Evolutionary conservation across 1,140 invertebrate species (phyloP), one percentile per base, ranked within the genome.

Genomic region (Musca domestica): DNA sequence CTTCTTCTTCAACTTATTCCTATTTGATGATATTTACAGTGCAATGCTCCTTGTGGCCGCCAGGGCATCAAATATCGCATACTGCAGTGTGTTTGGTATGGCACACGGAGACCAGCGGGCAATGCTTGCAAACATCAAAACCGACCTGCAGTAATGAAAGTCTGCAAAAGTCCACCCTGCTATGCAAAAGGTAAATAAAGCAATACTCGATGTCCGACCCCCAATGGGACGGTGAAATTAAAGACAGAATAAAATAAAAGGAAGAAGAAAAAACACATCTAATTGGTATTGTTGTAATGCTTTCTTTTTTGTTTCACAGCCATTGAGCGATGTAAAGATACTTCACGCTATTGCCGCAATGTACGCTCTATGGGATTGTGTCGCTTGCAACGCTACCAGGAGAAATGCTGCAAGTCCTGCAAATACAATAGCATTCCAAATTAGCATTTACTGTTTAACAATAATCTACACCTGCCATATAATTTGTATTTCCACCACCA

Each of bases 71-170:
- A 93, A 81, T 93, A 93, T 74, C 86, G 94, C 72, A 90, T 92
- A 72, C 83, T 95, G 46, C 90, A 93, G 74, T 96, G 94, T 81
- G 92, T 95, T 61, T 96, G 94, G 94, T 90, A 88, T 73, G 90
- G 90, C 47, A 91, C 89, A 17, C 90, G 91, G 74, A 88, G 90
- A 73, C 88, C 92, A 23, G 92, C 93, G 9, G 92, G 91, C 15
- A 91, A 91, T 73, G 91, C 91, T 19, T 95, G 93, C 81, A 86
- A 88, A 68, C 87, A 91, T 71, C 84, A 90, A 71, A 85, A 87
- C 7, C 82, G 92, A 67, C 93, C 93, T 2, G 82, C 86, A 4
- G 91, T 94, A 34, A 88, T 90, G 83, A 90, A 92, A 74, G 83
- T 87, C 25, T 95, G 93, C 81, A 88, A 86, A 74, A 89, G 89